Evolutionary conservation across 2,888 invertebrate genomes (phyloP).

Genomic region (Andrena dorsata): DNA sequence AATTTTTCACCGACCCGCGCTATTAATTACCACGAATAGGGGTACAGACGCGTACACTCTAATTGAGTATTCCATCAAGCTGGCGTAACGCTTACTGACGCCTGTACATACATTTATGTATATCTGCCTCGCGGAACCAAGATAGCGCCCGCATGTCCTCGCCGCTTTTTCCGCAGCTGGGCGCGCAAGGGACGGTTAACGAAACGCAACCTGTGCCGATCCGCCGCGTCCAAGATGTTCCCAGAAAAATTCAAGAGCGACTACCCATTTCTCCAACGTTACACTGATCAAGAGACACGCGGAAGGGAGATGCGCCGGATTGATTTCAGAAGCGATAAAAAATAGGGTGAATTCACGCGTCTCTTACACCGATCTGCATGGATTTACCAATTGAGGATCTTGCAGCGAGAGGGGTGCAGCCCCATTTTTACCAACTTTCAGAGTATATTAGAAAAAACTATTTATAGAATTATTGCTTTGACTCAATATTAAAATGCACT

Average conservation of each 20-base stretch:
- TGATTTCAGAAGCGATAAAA: too few species aligned
- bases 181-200: constrained; percentile 65
- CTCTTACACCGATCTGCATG: too few species aligned
- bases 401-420: too few species aligned
- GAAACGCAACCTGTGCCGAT: constrained; percentile 51
- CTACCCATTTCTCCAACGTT: background rate
- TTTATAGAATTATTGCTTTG: too few species aligned
- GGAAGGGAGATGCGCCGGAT: background rate
- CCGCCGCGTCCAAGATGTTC: background rate
- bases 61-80: constrained; percentile 68
- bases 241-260: background rate
- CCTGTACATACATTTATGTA: constrained; percentile 24
- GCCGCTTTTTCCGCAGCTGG: constrained; percentile 75
- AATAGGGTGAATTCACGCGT: too few species aligned
- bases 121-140: constrained; percentile 42
- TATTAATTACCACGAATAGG: constrained; percentile 70
- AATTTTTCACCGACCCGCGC: constrained; percentile 51
- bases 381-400: too few species aligned
- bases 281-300: background rate
- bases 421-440: too few species aligned
- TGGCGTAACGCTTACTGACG: constrained; percentile 47
- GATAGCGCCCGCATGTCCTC: constrained; percentile 78
- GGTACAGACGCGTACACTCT: constrained; percentile 58
- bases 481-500: too few species aligned
- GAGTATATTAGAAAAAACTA: too few species aligned